Percentiles rank a stretch among this genome's conserved stretches.
phyloP scores from a whole-genome alignment of 2,113 vertebrate genomes.

The Murina feae region DNA sequence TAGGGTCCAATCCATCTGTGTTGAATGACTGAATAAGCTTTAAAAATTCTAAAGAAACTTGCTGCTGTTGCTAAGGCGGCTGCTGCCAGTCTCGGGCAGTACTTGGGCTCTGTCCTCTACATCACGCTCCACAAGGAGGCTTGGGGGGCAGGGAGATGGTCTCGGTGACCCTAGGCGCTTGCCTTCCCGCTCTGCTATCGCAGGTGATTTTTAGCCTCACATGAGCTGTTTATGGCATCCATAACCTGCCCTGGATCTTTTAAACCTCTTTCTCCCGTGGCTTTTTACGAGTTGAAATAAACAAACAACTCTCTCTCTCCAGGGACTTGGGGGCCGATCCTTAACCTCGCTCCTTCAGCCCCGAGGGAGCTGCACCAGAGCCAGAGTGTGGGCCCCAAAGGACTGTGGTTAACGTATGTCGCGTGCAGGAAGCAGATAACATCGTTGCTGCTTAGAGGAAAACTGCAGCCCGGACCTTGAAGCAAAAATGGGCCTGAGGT shows the following conservation, averaged over 20 bases:
- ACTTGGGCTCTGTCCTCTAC: not conserved
- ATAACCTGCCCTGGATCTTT: conserved; percentile 1
- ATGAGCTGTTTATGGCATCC: conserved; percentile 36
- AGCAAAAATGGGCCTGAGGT: not conserved
- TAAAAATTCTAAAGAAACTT: not conserved
- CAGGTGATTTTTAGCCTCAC: conserved; percentile 38
- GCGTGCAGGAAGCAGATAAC: not conserved
- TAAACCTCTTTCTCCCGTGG: not conserved
- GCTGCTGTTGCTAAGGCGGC: not conserved
- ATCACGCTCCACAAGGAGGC: not conserved
- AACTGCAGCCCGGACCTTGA: not conserved
- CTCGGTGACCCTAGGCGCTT: not conserved
- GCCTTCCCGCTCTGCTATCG: not conserved
- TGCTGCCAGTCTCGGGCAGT: not conserved
- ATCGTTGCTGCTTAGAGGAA: not conserved
- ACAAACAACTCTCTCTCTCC: conserved; percentile 39
- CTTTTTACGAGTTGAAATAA: conserved; percentile 57
- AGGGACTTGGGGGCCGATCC: conserved; percentile 4
- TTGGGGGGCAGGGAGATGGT: not conserved
- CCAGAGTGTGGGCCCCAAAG: not conserved
- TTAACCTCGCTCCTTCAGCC: conserved; percentile 33
- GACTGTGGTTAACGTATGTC: not conserved
- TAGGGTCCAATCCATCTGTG: not conserved
- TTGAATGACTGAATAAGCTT: conserved; percentile 22
- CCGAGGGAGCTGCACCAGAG: not conserved